A percentile compares a stretch with the other conserved stretches of the same genome.
phyloP scores from a whole-genome alignment of 2,797 vertebrate genomes.

The Ctenosaura bakeri region DNA sequence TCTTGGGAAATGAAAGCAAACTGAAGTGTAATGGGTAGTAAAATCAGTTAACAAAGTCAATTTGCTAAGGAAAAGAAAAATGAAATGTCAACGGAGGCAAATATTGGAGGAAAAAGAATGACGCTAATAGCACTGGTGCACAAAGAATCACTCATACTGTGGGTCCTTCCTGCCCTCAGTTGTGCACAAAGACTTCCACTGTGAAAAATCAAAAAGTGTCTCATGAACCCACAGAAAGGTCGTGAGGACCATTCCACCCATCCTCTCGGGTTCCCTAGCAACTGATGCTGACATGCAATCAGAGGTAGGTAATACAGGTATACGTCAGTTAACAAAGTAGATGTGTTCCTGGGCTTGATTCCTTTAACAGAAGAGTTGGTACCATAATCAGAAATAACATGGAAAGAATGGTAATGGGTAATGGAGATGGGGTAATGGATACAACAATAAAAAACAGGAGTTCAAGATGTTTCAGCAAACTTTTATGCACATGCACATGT shows the following conservation, averaged over 20 bases:
- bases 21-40: slow-evolving; percentile 10
- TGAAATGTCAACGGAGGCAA: not conserved
- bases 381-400: too few species aligned
- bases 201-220: not conserved
- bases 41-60: slow-evolving; percentile 15
- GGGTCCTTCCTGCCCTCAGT: not conserved
- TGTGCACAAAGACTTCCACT: not conserved
- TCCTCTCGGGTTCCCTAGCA: not conserved
- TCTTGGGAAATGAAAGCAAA: slow-evolving; percentile 16
- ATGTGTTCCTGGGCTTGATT: too few species aligned
- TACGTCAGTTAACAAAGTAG: too few species aligned
- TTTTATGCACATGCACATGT: too few species aligned
- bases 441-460: too few species aligned
- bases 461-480: too few species aligned
- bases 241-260: not conserved
- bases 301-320: too few species aligned
- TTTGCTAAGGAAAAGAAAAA: slow-evolving; percentile 12
- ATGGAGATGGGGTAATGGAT: too few species aligned
- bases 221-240: not conserved
- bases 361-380: too few species aligned
- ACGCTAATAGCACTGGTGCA: not conserved
- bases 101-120: slow-evolving; percentile 5
- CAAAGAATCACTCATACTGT: not conserved
- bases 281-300: not conserved
- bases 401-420: too few species aligned